These are phyloP conservation scores for Malacoraja senta DNA, from an alignment of 2,797 vertebrate genomes.

Conservation along the genomic window DNA sequence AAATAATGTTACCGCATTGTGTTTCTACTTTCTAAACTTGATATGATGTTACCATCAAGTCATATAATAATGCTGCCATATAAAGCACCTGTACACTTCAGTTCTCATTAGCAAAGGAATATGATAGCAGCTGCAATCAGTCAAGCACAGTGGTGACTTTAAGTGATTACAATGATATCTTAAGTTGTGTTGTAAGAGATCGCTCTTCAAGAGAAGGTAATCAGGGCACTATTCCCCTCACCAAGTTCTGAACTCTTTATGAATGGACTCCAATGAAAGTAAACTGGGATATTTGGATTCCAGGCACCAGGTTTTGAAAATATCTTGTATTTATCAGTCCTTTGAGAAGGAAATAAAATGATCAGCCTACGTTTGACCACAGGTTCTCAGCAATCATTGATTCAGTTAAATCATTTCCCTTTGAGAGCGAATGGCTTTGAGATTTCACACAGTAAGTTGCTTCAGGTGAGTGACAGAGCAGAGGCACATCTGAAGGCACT, in stretches of 20 bases:
- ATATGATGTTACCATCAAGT: background rate
- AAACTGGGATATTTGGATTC: background rate
- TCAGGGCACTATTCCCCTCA: background rate
- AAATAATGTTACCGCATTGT: background rate
- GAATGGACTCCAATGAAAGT: background rate
- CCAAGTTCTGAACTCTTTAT: background rate
- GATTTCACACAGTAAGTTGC: background rate
- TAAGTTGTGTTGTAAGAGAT: background rate
- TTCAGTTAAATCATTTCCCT: background rate
- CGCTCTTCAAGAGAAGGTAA: background rate
- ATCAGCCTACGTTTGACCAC: background rate
- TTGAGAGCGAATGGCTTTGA: background rate
- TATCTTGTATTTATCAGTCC: background rate
- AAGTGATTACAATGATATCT: background rate
- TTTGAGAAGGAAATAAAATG: background rate
- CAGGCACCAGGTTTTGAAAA: background rate
- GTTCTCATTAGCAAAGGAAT: background rate
- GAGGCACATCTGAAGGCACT: background rate
- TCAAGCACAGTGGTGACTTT: background rate
- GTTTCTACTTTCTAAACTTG: background rate
- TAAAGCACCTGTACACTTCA: constrained; percentile 7
- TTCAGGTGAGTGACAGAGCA: too few species aligned
- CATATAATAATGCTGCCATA: background rate
- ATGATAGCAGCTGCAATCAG: background rate
- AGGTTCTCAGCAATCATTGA: background rate